These are phyloP conservation scores for Oplegnathus fasciatus DNA, from an alignment of 2,113 vertebrate genomes.

Conservation along the genomic window DNA sequence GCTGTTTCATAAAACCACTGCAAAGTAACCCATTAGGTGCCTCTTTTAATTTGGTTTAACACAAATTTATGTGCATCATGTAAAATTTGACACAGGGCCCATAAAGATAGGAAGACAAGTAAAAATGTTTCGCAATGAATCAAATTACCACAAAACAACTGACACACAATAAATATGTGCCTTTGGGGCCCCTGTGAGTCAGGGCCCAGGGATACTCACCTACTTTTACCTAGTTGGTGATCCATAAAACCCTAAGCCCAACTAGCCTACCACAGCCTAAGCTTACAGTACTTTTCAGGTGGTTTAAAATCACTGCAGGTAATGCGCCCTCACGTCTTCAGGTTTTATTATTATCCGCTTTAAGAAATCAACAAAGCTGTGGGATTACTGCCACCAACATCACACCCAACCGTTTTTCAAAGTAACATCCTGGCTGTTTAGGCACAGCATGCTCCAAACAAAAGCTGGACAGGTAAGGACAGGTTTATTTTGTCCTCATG, in stretches of 20 bases:
- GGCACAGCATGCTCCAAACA: slow-evolving; percentile 11
- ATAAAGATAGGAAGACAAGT: neutral
- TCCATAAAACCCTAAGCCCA: neutral
- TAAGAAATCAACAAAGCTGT: slow-evolving; percentile 11
- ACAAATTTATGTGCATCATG: neutral
- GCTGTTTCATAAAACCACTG: neutral
- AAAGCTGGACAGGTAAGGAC: slow-evolving; percentile 32
- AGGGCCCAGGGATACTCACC: neutral
- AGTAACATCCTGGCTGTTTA: neutral
- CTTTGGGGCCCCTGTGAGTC: neutral
- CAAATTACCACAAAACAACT: neutral
- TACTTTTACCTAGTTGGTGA: neutral
- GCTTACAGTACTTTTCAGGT: neutral
- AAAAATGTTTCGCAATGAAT: neutral
- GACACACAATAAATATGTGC: neutral
- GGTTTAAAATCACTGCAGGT: slow-evolving; percentile 10
- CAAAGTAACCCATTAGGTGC: neutral
- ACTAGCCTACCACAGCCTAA: neutral
- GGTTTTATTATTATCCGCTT: neutral
- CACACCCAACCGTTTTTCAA: slow-evolving; percentile 28
- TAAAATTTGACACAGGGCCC: neutral
- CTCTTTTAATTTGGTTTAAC: neutral
- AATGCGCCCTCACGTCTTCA: neutral
- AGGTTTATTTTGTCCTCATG: slow-evolving; percentile 7
- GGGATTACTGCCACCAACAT: neutral